Evolutionary conservation across 2,888 invertebrate genomes (phyloP).

Genomic region (Toxonevra muliebris): DNA sequence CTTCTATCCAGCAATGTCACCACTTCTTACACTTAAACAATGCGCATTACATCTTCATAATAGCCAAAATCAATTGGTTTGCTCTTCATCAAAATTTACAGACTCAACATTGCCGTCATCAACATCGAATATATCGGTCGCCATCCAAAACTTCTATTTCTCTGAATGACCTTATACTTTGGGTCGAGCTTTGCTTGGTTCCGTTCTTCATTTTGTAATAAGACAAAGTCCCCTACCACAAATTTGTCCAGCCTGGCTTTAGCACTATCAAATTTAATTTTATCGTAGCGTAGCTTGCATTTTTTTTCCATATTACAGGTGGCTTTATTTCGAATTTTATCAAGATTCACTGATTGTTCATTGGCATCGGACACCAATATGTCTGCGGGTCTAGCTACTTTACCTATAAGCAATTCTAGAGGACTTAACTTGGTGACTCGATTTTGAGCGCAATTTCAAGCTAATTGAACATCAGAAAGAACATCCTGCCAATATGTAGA

Average conservation of each 20-base stretch:
- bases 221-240: too few species aligned
- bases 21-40: too few species aligned
- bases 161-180: too few species aligned
- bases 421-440: background rate
- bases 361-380: conserved; percentile 16
- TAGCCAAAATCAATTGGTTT: too few species aligned
- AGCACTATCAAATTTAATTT: conserved; percentile 21
- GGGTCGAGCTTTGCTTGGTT: too few species aligned
- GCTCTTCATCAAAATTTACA: too few species aligned
- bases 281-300: conserved; percentile 17
- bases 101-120: too few species aligned
- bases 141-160: too few species aligned
- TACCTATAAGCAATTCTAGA: conserved; percentile 8
- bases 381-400: conserved; percentile 15
- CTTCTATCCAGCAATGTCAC: too few species aligned
- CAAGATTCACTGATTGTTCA: conserved; percentile 16
- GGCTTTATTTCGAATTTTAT: conserved; percentile 13
- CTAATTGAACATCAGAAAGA: background rate
- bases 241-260: conserved; percentile 23
- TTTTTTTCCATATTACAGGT: conserved; percentile 18
- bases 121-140: too few species aligned
- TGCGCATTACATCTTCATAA: too few species aligned
- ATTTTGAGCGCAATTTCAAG: background rate
- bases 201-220: too few species aligned
- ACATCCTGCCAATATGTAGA: background rate